A percentile compares a stretch with the other conserved stretches of the same genome.
phyloP scores from a whole-genome alignment of 2,888 invertebrate species.

The Chrysomela aeneicollis region DNA sequence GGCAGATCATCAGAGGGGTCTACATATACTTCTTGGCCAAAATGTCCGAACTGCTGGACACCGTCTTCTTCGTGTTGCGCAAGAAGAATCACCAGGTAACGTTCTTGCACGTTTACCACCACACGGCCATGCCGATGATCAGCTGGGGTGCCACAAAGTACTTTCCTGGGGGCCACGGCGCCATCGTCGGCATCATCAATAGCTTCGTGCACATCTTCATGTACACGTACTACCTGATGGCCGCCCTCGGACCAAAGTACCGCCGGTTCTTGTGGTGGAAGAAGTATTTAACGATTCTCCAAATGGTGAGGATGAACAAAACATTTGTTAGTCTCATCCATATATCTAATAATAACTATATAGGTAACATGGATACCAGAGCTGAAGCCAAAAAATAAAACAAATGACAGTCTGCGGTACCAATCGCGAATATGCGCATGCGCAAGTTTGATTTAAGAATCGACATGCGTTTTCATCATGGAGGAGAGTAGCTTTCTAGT shows the following conservation, averaged over 20 bases:
- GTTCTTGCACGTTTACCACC: conserved; percentile 87
- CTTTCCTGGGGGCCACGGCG: conserved; percentile 74
- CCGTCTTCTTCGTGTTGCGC: conserved; percentile 83
- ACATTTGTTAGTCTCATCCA: too few species aligned
- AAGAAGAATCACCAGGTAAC: conserved; percentile 87
- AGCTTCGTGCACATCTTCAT: conserved; percentile 82
- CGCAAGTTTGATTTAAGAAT: too few species aligned
- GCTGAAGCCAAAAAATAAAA: too few species aligned
- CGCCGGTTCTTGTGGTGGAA: conserved; percentile 86
- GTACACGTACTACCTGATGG: conserved; percentile 82
- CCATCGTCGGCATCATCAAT: conserved; percentile 76
- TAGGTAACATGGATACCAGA: too few species aligned
- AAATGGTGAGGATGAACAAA: conserved; percentile 67
- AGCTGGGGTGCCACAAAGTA: conserved; percentile 94
- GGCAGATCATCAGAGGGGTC: conserved; percentile 78
- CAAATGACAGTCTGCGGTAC: too few species aligned
- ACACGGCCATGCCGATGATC: conserved; percentile 92
- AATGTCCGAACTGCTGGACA: conserved; percentile 87
- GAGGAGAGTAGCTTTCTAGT: too few species aligned
- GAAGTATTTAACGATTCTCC: conserved; percentile 81
- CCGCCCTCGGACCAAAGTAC: conserved; percentile 77
- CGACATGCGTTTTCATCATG: too few species aligned
- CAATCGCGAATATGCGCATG: too few species aligned
- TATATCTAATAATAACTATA: too few species aligned
- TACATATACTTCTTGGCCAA: conserved; percentile 94